Evolutionary conservation across 2,113 vertebrate genomes (phyloP), one percentile per base, ranked within the genome.

Genomic region (Nanger granti): DNA sequence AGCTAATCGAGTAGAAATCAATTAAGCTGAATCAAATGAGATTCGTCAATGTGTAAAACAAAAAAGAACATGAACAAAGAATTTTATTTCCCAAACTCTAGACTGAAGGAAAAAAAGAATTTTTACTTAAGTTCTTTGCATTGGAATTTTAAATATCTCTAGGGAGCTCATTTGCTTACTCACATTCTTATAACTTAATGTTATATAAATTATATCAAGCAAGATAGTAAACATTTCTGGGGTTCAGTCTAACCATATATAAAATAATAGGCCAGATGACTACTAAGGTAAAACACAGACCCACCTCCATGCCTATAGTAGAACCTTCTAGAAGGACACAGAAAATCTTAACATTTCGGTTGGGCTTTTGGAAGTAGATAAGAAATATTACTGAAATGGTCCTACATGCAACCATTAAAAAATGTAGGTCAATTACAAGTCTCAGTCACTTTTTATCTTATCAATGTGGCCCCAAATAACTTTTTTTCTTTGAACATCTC

Each of bases 1-100:
- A 89, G 41, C 57, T 59, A 52, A 22, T 90, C 14, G 55, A 92
- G 55, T 76, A 37, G 79, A 97, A 96, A 97, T 93, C 62, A 89
- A 79, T 37, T 96, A 57, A 94, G 18, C 5, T 94, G 89, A 97
- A 64, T 86, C 93, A 80, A 86, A 80, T 37, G 41, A 76, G 31
- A 92, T 96, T 41, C 95, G 87, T 92, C 88, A 97, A 84, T 54
- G 60, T 52, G 47, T 83, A 54, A 83, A 95, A 47, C 24, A 73
- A 87, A 64, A 52, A 92, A 88, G 31, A 84, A 47, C 1, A 14
- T 9, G 9, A 93, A 90, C 8, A 76, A 84, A 84, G 55, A 44
- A 49, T 69, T 89, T 84, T 89, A 47, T 91, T 92, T 87, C 47
- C 66, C 87, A 69, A 93, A 94, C 55, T 91, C 44, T n/a, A 96